Evolutionary conservation across 2,113 vertebrate species (phyloP).

Genomic region (Phrynocephalus versicolor): DNA sequence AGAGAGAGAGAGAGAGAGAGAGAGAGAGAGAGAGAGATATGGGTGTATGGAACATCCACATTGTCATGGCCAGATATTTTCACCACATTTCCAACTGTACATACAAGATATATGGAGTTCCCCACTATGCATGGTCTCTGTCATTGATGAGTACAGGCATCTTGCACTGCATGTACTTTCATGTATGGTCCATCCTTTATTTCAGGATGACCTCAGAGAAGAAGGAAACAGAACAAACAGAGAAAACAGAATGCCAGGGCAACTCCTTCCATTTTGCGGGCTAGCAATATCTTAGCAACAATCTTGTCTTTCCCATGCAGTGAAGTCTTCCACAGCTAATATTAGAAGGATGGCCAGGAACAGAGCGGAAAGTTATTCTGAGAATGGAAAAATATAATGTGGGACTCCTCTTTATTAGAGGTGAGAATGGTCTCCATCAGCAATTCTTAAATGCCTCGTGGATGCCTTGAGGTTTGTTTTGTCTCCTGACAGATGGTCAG

Average conservation of each 20-base stretch:
- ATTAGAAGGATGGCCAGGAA: background rate
- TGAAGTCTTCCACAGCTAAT: background rate
- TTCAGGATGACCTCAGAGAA: background rate
- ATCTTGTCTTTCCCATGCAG: background rate
- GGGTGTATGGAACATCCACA: background rate
- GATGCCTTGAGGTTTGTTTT: background rate
- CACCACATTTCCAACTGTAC: background rate
- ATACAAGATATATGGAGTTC: background rate
- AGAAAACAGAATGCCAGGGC: background rate
- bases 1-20: too few species aligned
- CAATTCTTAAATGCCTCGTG: background rate
- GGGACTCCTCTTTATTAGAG: background rate
- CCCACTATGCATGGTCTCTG: background rate
- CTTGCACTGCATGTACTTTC: background rate
- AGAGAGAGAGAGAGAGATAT: background rate
- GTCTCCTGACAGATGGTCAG: background rate
- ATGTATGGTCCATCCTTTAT: background rate
- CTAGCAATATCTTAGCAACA: background rate
- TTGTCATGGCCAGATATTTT: background rate
- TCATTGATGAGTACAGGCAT: background rate
- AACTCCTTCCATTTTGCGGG: background rate
- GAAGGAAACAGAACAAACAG: background rate
- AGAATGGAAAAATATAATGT: background rate
- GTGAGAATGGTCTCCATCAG: background rate
- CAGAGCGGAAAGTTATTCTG: background rate